Evolutionary conservation across 2,888 invertebrate genomes (phyloP).

Genomic region (Pandemis cinnamomeana): DNA sequence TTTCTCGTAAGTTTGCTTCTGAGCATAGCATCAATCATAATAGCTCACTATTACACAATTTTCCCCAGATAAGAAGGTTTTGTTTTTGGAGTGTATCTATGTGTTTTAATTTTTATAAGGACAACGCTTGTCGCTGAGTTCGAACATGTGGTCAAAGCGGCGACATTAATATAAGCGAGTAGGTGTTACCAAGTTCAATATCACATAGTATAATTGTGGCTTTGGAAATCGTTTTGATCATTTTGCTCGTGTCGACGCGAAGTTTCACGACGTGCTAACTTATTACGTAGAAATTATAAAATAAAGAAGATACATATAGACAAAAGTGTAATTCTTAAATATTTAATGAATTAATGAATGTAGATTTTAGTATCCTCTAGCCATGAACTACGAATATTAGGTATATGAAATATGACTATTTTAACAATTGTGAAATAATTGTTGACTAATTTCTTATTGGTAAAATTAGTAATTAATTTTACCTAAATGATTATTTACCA

Average conservation of each 20-base stretch:
- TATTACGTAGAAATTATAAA: neutral
- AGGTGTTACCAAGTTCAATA: too few species aligned
- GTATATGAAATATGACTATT: neutral
- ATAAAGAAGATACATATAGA: neutral
- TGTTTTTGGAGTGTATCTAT: neutral
- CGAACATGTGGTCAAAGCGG: neutral
- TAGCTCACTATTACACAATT: neutral
- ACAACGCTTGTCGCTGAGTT: too few species aligned
- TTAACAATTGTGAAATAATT: neutral
- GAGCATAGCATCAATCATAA: neutral
- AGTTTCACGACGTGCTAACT: too few species aligned
- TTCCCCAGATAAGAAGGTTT: neutral
- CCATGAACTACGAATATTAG: neutral
- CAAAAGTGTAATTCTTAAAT: neutral
- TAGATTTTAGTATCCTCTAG: neutral
- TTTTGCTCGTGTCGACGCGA: too few species aligned
- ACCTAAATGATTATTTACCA: too few species aligned
- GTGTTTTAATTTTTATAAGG: neutral
- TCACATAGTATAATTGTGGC: too few species aligned
- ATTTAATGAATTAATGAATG: neutral
- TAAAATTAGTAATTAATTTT: neutral
- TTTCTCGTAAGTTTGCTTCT: slow-evolving; percentile 11
- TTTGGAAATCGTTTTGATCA: too few species aligned
- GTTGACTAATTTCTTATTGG: neutral
- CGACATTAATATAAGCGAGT: too few species aligned